Percentiles rank a stretch among this genome's conserved stretches.
Evolutionary conservation across 2,888 invertebrate species (phyloP).

Genomic region (Ophraella communa): DNA sequence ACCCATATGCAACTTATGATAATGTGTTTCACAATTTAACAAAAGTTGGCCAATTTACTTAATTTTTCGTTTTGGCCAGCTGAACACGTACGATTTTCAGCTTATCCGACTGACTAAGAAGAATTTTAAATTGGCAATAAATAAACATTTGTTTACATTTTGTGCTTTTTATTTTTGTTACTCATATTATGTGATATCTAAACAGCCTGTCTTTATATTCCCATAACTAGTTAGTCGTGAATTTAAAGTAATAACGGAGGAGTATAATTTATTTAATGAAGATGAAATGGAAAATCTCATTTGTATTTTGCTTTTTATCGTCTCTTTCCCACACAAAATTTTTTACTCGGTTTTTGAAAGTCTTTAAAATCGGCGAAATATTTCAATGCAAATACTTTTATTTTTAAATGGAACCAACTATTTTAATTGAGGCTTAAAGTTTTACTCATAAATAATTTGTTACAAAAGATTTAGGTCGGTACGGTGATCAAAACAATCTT

Average conservation of each 20-base stretch:
- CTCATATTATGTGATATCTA: slow-evolving; percentile 16
- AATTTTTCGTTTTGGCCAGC: slow-evolving; percentile 41
- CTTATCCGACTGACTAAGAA: slow-evolving; percentile 17
- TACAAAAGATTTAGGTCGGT: too few species aligned
- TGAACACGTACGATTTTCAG: slow-evolving; percentile 25
- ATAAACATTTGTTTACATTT: slow-evolving; percentile 25
- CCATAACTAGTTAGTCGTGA: neutral
- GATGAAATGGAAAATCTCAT: neutral
- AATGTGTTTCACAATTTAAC: slow-evolving; percentile 39
- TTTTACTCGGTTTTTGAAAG: neutral
- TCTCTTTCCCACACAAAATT: neutral
- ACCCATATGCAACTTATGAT: slow-evolving; percentile 40
- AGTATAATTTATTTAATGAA: neutral
- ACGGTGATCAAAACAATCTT: too few species aligned
- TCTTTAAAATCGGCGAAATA: too few species aligned
- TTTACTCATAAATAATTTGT: too few species aligned
- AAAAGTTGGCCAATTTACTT: slow-evolving; percentile 44
- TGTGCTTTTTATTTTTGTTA: slow-evolving; percentile 8
- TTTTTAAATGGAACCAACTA: too few species aligned
- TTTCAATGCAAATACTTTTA: too few species aligned
- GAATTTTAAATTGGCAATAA: slow-evolving; percentile 24
- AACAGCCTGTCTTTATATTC: slow-evolving; percentile 15
- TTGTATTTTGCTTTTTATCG: neutral
- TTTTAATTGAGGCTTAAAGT: too few species aligned
- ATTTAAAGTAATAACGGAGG: neutral